These are phyloP conservation scores for Plebejus argus DNA, from an alignment of 2,888 invertebrate species.

Conservation along the genomic window DNA sequence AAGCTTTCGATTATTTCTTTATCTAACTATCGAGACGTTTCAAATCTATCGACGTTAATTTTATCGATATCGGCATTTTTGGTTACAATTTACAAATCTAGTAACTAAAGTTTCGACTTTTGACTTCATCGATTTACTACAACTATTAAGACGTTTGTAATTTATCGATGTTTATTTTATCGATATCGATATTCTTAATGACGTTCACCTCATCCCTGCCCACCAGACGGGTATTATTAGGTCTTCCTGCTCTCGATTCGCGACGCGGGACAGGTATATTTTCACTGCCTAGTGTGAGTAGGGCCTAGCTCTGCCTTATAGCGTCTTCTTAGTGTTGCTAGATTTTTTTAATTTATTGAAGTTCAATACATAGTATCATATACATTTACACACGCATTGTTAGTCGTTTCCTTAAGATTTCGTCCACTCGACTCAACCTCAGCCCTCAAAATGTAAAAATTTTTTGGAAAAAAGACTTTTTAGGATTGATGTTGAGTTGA, in stretches of 20 bases:
- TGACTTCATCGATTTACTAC: not conserved
- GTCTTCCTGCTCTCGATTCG: slow-evolving; percentile 74
- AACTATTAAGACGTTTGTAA: not conserved
- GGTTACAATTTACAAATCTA: too few species aligned
- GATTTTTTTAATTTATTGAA: too few species aligned
- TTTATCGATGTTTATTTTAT: slow-evolving; percentile 36
- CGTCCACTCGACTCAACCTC: too few species aligned
- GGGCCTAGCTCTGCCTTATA: slow-evolving; percentile 34
- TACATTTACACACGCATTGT: too few species aligned
- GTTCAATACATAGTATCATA: too few species aligned
- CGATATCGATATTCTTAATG: slow-evolving; percentile 36
- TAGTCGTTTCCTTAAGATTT: too few species aligned
- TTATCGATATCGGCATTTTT: not conserved
- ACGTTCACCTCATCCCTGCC: slow-evolving; percentile 54
- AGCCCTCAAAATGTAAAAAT: too few species aligned
- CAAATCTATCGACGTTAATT: not conserved
- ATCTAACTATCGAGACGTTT: not conserved
- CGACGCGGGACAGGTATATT: slow-evolving; percentile 48
- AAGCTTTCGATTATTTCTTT: not conserved
- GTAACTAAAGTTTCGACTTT: not conserved
- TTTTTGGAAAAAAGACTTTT: too few species aligned
- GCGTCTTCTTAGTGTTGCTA: slow-evolving; percentile 4
- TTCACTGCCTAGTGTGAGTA: slow-evolving; percentile 43
- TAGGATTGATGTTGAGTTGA: too few species aligned
- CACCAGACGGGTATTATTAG: slow-evolving; percentile 74